Conservation (phyloP, 2,888 invertebrate genomes). For the Lycia hirtaria region DNA sequence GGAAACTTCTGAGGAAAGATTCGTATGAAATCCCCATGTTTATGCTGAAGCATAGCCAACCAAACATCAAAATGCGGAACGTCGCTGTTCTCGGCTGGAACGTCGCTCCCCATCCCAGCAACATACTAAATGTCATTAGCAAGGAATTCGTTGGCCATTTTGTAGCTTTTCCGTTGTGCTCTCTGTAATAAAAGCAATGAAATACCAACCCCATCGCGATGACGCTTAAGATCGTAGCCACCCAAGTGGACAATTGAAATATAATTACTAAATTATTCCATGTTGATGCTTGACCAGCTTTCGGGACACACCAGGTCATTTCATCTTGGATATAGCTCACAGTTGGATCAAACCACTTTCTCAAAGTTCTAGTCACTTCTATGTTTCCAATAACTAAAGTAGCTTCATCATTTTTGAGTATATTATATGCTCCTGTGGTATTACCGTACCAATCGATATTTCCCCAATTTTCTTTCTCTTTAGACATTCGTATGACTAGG, state of each 20-base stretch:
- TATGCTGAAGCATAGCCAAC: slow-evolving; percentile 79
- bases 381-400: slow-evolving; percentile 79
- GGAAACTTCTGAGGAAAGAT: slow-evolving; percentile 80
- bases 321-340: slow-evolving; percentile 80
- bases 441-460: slow-evolving; percentile 64
- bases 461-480: slow-evolving; percentile 74
- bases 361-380: slow-evolving; percentile 72
- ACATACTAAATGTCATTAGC: slow-evolving; percentile 77
- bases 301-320: slow-evolving; percentile 79
- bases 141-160: slow-evolving; percentile 80
- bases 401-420: slow-evolving; percentile 64
- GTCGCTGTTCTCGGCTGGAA: slow-evolving; percentile 71
- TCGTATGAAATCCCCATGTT: slow-evolving; percentile 81
- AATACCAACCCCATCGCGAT: slow-evolving; percentile 70
- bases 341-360: slow-evolving; percentile 78
- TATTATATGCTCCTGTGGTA: slow-evolving; percentile 68
- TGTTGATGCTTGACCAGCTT: slow-evolving; percentile 71
- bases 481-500: slow-evolving; percentile 69
- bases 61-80: slow-evolving; percentile 75
- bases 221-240: slow-evolving; percentile 67
- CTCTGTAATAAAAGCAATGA: slow-evolving; percentile 70
- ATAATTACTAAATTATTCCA: slow-evolving; percentile 80
- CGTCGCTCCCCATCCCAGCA: slow-evolving; percentile 75
- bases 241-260: slow-evolving; percentile 80
- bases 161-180: slow-evolving; percentile 60